These are phyloP conservation scores for Drosophila kohkoa DNA, from an alignment of 1,140 invertebrate species.

Conservation along the genomic window DNA sequence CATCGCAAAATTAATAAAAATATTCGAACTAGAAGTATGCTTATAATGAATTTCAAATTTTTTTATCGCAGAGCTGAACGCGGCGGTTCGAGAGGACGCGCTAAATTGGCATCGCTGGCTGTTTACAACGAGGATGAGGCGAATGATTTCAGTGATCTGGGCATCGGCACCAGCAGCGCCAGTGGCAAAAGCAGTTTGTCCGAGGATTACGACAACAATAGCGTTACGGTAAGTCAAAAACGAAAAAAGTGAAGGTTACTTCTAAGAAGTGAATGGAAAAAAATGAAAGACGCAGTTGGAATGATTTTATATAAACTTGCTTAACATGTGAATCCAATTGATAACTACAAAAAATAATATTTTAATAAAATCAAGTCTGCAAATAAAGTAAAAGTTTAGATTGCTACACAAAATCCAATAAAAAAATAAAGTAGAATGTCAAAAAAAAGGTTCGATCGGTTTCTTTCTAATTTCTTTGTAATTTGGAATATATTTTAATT, in stretches of 20 bases:
- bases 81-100: slow-evolving; percentile 78
- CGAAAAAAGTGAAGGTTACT: background rate
- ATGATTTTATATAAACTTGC: background rate
- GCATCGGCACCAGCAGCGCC: slow-evolving; percentile 91
- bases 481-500: too few relatives aligned
- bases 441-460: too few relatives aligned
- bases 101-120: slow-evolving; percentile 87
- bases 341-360: too few relatives aligned
- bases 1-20: background rate
- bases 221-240: slow-evolving; percentile 87
- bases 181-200: slow-evolving; percentile 90
- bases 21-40: background rate
- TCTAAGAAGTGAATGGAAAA: background rate
- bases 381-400: too few relatives aligned
- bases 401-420: too few relatives aligned
- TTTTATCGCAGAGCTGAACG: slow-evolving; percentile 85
- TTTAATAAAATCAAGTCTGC: too few relatives aligned
- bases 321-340: background rate
- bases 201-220: slow-evolving; percentile 90
- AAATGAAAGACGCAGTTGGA: background rate
- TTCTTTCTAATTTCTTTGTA: too few relatives aligned
- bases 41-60: slow-evolving; percentile 4
- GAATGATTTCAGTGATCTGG: slow-evolving; percentile 93
- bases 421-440: too few relatives aligned
- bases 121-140: slow-evolving; percentile 91